phyloP scores from a whole-genome alignment of 2,797 vertebrate species.

The Rhadinocentrus ornatus region DNA sequence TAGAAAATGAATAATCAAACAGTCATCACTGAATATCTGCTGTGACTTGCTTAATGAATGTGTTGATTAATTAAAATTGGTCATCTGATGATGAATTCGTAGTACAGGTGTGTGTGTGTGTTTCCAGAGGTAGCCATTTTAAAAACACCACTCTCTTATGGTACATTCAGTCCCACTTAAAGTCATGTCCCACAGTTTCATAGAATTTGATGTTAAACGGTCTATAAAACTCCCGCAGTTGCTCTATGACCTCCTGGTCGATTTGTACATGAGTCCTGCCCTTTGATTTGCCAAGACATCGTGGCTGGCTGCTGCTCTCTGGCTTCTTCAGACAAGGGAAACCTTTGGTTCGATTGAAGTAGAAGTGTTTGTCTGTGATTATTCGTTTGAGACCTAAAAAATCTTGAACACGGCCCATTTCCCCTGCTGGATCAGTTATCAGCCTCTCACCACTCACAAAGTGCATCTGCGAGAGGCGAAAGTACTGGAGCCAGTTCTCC shows the following conservation, averaged over 20 bases:
- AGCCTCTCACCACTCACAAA: constrained; percentile 95
- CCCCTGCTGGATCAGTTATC: constrained; percentile 94
- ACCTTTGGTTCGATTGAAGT: constrained; percentile 98
- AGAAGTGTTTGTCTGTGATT: constrained; percentile 97
- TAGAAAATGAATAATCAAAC: constrained; percentile 49
- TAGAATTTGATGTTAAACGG: constrained; percentile 97
- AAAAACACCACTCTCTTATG: constrained; percentile 18
- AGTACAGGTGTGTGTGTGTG: neutral
- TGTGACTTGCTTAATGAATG: constrained; percentile 19
- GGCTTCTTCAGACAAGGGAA: constrained; percentile 96
- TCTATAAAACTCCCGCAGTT: constrained; percentile 96
- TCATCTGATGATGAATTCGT: constrained; percentile 14
- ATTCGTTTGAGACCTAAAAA: constrained; percentile 94
- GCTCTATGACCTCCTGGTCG: constrained; percentile 93
- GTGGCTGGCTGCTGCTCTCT: constrained; percentile 88
- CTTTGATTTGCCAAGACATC: constrained; percentile 97
- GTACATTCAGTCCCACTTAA: constrained; percentile 91
- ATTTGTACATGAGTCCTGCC: constrained; percentile 97
- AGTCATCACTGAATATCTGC: constrained; percentile 20
- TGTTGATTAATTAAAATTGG: constrained; percentile 22
- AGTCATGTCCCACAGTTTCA: constrained; percentile 96
- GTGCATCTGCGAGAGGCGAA: constrained; percentile 94
- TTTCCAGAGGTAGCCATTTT: constrained; percentile 43
- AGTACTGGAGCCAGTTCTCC: constrained; percentile 95
- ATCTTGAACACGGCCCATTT: constrained; percentile 96